phyloP scores from a whole-genome alignment of 2,797 vertebrate species.

The Carcharodon carcharias region DNA sequence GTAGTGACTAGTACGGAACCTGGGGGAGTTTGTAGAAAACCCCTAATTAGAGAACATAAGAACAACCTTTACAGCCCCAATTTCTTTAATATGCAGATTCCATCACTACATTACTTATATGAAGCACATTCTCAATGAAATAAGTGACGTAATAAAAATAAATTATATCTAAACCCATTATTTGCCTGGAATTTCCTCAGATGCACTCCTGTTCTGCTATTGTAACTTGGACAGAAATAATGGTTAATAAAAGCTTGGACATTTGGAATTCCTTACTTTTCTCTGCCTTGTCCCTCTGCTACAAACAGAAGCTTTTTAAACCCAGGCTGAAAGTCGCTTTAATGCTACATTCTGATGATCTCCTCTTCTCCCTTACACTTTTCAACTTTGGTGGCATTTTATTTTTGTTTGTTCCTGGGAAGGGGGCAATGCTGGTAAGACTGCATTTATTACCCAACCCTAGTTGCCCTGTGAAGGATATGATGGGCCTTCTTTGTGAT shows the following conservation, averaged over 20 bases:
- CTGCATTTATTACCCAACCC: neutral
- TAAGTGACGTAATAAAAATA: neutral
- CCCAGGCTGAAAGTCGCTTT: neutral
- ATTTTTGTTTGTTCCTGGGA: neutral
- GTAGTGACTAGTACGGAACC: neutral
- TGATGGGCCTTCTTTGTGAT: neutral
- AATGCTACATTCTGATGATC: neutral
- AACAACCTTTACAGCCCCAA: neutral
- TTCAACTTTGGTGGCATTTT: neutral
- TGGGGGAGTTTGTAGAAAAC: neutral
- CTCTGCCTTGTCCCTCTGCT: neutral
- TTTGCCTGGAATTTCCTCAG: neutral
- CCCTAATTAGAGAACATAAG: neutral
- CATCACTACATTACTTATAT: neutral
- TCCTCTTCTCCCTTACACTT: neutral
- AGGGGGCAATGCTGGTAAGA: neutral
- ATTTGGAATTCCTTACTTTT: neutral
- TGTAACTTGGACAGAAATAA: neutral
- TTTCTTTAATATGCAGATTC: neutral
- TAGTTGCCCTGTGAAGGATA: neutral
- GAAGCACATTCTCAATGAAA: neutral
- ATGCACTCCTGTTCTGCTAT: neutral
- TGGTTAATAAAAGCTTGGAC: neutral
- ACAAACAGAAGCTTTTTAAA: neutral
- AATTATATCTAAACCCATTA: neutral